Base-by-base conservation (phyloP, 2,888 invertebrate species). In the Hypomecis punctinalis region DNA sequence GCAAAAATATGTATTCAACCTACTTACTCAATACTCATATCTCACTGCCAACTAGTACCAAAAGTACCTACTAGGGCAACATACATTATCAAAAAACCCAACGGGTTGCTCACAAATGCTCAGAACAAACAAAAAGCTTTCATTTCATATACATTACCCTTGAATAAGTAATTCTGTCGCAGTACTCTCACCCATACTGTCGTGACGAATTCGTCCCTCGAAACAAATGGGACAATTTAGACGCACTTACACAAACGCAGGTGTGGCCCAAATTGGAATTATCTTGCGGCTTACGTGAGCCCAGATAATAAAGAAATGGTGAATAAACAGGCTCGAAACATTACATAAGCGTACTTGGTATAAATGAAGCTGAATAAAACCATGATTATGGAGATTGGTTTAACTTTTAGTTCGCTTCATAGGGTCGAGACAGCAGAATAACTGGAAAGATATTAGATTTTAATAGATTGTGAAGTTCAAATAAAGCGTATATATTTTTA, bases 251-350 rank as follows among this genome's bases (percentile, higher is more conserved):
- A 74, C 65, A 69, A 68, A 73, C 67, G 67, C 80, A 79, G 79
- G 80, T 79, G 79, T 57, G 70, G 10, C 63, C 58, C 61, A 73
- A 78, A 80, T 76, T 75, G 72, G 71, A 72, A 78, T 76, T 74
- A 79, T 75, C 74, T 71, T 58, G 58, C 51, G 62, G 69, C 61
- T 68, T 63, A 71, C 65, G 61, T 61, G 60, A 59, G 59, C 60
- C 45, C 51, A 43, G 61, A 71, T 77, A 73, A 79, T 74, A 76
- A 71, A 72, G 72, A 71, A 69, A 67, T 23, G 64, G 48, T 57
- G 53, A 43, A 57, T 66, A 61, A 57, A 61, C 61, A 56, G 43
- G 35, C 55, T 40, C 11, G 13, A 40, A 46, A 40, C 36, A 49
- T 53, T 37, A 47, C 11, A 52, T 58, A 36, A 57, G 53, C 43